Conservation (phyloP, 2,797 vertebrate genomes). For the Naso thynnoides region DNA sequence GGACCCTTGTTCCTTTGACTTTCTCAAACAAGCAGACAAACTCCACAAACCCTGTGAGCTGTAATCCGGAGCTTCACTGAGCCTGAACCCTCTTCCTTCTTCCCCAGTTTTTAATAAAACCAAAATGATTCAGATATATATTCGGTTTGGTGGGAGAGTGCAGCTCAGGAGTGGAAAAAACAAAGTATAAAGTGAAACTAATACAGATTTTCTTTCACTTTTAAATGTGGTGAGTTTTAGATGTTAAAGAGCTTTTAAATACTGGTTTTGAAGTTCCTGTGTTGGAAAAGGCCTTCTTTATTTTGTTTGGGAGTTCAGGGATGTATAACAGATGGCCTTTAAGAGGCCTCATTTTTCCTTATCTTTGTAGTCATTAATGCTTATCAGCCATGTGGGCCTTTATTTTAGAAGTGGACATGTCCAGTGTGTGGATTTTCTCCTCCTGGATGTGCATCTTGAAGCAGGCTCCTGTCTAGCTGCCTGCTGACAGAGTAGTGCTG, state of each 20-base stretch:
- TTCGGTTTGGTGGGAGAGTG: background rate
- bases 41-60: no score
- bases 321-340: background rate
- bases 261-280: background rate
- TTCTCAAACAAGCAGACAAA: no score
- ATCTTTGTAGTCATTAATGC: background rate
- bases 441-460: constrained; percentile 28
- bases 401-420: constrained; percentile 57
- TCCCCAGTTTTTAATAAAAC: background rate
- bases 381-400: background rate
- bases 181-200: background rate
- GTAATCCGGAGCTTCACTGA: no score
- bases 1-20: no score
- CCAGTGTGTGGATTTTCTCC: constrained; percentile 42
- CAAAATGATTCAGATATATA: background rate
- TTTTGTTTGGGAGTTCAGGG: background rate
- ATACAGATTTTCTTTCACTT: background rate
- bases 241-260: background rate
- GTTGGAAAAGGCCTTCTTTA: background rate
- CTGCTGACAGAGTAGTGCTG: constrained; percentile 58
- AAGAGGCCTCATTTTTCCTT: no score
- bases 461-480: constrained; percentile 40
- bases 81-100: no score
- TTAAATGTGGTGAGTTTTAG: background rate
- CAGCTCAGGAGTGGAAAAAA: background rate